A percentile compares a stretch with the other conserved stretches of the same genome.
Conservation (phyloP, 1,140 invertebrate genomes). For the Hypsibius dujardini region DNA sequence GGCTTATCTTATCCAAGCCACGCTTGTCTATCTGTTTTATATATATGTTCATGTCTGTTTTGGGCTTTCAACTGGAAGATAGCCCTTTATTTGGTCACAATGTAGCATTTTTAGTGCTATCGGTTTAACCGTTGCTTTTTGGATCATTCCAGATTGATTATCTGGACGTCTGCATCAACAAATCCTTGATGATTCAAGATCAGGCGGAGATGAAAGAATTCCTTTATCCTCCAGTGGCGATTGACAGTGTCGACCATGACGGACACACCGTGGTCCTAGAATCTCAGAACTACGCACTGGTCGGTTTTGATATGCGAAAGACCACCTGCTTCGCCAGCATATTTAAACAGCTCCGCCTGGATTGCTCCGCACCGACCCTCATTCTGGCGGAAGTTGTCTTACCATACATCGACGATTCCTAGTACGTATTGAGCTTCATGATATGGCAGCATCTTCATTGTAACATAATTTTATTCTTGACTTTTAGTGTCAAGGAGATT, state of each 20-base stretch:
- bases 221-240: neutral
- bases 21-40: too few species aligned
- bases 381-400: slow-evolving; percentile 37
- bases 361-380: slow-evolving; percentile 32
- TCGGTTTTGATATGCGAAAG: neutral
- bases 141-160: neutral
- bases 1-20: too few species aligned
- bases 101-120: neutral
- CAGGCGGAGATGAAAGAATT: neutral
- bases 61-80: too few species aligned
- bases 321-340: neutral
- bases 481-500: slow-evolving; percentile 24
- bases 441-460: too few species aligned
- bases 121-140: neutral
- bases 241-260: neutral
- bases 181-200: neutral
- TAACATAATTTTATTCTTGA: slow-evolving; percentile 13
- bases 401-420: slow-evolving; percentile 31
- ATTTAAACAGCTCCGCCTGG: slow-evolving; percentile 20
- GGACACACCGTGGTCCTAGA: neutral
- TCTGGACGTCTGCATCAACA: neutral
- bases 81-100: too few species aligned
- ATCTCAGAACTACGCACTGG: neutral
- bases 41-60: too few species aligned
- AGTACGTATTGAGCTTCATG: slow-evolving; percentile 25